Evolutionary conservation across 1,140 invertebrate genomes (phyloP).

Genomic region (Ostrea denselamellosa): DNA sequence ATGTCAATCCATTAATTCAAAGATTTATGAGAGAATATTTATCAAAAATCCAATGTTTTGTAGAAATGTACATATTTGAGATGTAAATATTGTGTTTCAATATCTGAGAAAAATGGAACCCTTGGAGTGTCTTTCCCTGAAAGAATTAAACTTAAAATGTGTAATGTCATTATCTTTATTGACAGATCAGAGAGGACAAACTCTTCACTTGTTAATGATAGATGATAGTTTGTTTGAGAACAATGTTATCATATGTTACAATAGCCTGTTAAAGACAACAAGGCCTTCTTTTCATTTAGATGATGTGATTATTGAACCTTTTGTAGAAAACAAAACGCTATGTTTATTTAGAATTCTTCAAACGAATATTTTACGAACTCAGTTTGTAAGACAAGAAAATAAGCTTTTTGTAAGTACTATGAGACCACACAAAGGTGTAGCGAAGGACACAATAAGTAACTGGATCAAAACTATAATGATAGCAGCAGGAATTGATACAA

Average conservation of each 20-base stretch:
- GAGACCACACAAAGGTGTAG: conserved; percentile 47
- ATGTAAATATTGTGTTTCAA: no score
- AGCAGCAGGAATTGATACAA: conserved; percentile 45
- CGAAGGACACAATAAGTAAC: conserved; percentile 40
- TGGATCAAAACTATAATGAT: conserved; percentile 51
- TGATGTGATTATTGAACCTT: conserved; percentile 30
- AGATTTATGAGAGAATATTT: no score
- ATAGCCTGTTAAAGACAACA: background rate
- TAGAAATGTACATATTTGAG: no score
- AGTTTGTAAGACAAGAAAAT: background rate
- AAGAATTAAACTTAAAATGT: no score
- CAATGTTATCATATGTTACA: no score
- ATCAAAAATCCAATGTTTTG: no score
- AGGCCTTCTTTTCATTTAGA: background rate
- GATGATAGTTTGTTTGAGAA: background rate
- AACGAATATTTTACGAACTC: no score
- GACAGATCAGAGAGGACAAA: no score
- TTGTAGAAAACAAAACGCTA: background rate
- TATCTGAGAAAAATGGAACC: no score
- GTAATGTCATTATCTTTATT: no score
- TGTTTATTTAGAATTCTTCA: no score
- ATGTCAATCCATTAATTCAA: background rate
- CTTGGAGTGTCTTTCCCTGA: no score
- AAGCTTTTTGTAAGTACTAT: conserved; percentile 49
- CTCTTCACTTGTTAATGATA: background rate